Evolutionary conservation across 64 coral and sea anemone species (phyloP), one percentile per base, ranked within the genome.

Genomic region (Dendrophyllia cribrosa): DNA sequence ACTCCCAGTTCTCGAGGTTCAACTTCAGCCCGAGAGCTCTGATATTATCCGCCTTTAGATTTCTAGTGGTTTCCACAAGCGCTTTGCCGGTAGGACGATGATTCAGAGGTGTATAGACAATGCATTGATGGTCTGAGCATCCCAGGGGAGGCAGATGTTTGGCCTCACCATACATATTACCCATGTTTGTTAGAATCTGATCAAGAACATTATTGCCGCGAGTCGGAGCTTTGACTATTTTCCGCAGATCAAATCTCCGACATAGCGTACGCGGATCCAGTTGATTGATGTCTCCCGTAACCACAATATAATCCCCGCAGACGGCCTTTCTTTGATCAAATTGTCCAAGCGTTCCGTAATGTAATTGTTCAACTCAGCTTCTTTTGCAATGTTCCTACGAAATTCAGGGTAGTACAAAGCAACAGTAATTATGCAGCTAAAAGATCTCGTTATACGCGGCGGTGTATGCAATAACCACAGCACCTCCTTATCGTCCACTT

Each of bases 101-200:
- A 16, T 49, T 87, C 61, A 64, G 12, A 5, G 66, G 66, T 22
- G 45, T 53, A 19, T 72, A 24, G 20, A 74, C 15, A 12, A 87
- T 66, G 45, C 66, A 87, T 56, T 87, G 85, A 23, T 74, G 85
- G 34, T 34, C 34, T 56, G 66, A 87, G 10, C 85, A 67, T 7
- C 85, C 66, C 43, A 87, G 10, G 23, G 66, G 63, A 48, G 84
- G 84, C 45, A 87, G 66, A 55, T 87, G 84, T 45, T 49, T 16
- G 5, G 46, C 72, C 25, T 47, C 43, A 1, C 46, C 72, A 22
- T 69, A 68, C 7, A 65, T 47, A 66, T 46, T 72, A 56, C 49
- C 26, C 89, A 83, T 91, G 25, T 91, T 91, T 6, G 89, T 91
- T 24, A 91, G 21, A 52, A 92, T 92, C 15, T 92, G 78, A 63